Conservation (phyloP, 2,888 invertebrate genomes). For the Drosophila aldrichi region DNA sequence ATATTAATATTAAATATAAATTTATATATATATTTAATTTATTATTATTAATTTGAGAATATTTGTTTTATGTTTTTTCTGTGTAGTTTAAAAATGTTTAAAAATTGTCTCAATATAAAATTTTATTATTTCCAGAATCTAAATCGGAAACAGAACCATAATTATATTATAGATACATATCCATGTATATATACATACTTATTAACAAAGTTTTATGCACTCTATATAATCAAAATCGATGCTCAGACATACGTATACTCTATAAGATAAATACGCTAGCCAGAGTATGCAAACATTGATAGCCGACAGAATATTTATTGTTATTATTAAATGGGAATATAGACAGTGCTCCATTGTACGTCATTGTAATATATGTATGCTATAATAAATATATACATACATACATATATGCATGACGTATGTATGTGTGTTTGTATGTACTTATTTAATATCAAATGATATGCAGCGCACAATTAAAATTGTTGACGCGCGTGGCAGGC, state of each 20-base stretch:
- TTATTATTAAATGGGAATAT: background rate
- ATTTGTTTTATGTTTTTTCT: background rate
- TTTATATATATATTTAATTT: background rate
- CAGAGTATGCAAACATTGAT: slow-evolving; percentile 17
- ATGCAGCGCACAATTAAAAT: slow-evolving; percentile 75
- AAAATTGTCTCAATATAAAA: background rate
- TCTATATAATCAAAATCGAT: background rate
- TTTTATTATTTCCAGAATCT: background rate
- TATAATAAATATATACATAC: background rate
- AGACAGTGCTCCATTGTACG: slow-evolving; percentile 18
- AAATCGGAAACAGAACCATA: background rate
- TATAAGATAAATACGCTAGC: background rate
- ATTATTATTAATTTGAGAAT: background rate
- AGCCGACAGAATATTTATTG: background rate
- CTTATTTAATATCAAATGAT: slow-evolving; percentile 71
- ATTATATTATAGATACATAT: too few species aligned
- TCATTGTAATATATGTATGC: slow-evolving; percentile 7
- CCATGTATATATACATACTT: background rate
- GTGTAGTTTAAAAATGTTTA: background rate
- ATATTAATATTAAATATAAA: background rate
- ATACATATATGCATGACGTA: slow-evolving; percentile 1
- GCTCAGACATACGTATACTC: background rate
- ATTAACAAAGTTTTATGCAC: background rate
- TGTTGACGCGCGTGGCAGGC: slow-evolving; percentile 62
- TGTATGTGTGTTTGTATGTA: slow-evolving; percentile 20